Evolutionary conservation across 1,140 invertebrate genomes (phyloP), one percentile per base, ranked within the genome.

Genomic region (Phymastichus coffea): DNA sequence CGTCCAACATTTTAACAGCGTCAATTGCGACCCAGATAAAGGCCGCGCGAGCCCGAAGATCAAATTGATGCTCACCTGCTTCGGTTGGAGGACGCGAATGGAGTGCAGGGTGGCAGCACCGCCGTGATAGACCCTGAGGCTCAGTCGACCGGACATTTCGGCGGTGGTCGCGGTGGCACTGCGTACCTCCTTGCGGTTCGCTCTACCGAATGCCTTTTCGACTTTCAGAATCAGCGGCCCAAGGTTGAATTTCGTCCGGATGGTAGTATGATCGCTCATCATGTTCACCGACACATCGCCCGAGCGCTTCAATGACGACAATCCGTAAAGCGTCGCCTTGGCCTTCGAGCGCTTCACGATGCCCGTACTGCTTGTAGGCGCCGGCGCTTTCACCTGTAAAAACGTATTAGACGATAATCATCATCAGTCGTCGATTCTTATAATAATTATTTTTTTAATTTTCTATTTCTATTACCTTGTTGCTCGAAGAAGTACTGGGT

Each of bases 121-220:
- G 55, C 90, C 87, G 65, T 89, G 86, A 41, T 88, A 80, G n/a
- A 93, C 86, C 59, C 87, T 82, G 41, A 93, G 79, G 65, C 85
- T 91, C 44, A 93, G 75, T 78, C 87, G 88, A 33, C 91, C 91
- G 38, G 84, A 84, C 89, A 93, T 91, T 75, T 92, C 89, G 12
- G 88, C 89, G 2, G 91, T 92, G 3, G 89, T 91, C 0, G 91
- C 91, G 14, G 90, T 92, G 2, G 91, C 91, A 64, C 88, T 91
- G 71, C 91, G 87, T 35, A 90, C 66, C 75, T 90, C 84, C 71
- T 90, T 87, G 66, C 91, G 86, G 54, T 85, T 82, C 44, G 88
- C 88, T 57, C 86, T 83, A n/a, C 88, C 89, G 62, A 91, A 87
- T 84, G 91, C 89, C 79, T 91, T 91, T 69, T 93, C 89, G 0